Evolutionary conservation across 1,140 invertebrate species (phyloP).

Genomic region (Neuroterus valhalla): DNA sequence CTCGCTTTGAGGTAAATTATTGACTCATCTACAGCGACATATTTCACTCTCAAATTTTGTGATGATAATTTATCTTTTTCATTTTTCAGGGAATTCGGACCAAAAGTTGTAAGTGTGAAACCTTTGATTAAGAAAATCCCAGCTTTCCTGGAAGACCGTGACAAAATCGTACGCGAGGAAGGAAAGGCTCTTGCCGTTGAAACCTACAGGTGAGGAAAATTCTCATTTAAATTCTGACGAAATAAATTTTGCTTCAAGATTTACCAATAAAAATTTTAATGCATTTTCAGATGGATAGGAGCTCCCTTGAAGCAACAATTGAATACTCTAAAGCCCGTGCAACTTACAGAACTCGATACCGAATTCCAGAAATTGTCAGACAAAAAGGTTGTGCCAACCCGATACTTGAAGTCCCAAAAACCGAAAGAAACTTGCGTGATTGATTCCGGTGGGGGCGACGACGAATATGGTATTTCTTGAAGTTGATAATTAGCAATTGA

Average conservation of each 20-base stretch:
- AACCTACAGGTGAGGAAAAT: conserved; percentile 82
- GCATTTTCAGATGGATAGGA: conserved; percentile 85
- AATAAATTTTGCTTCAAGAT: conserved; percentile 28
- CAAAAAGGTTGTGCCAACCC: conserved; percentile 83
- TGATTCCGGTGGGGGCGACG: conserved; percentile 75
- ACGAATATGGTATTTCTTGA: conserved; percentile 68
- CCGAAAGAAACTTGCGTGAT: conserved; percentile 80
- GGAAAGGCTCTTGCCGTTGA: conserved; percentile 92
- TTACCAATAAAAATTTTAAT: conserved; percentile 20
- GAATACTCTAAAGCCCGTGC: conserved; percentile 89
- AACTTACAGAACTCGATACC: conserved; percentile 90
- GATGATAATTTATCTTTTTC: conserved; percentile 28
- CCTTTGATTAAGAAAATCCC: conserved; percentile 92
- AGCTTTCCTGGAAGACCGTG: conserved; percentile 90
- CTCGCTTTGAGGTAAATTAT: conserved; percentile 80
- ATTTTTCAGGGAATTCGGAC: conserved; percentile 86
- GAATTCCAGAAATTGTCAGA: conserved; percentile 86
- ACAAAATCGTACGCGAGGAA: conserved; percentile 94
- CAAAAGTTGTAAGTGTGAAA: conserved; percentile 93
- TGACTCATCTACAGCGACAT: not conserved
- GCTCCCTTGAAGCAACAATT: conserved; percentile 91
- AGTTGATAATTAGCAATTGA: not conserved
- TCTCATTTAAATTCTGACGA: conserved; percentile 33
- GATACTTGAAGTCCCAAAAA: conserved; percentile 94
- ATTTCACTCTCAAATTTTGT: conserved; percentile 18